Base-by-base conservation (phyloP, 1,140 invertebrate species). In the Drosophila persimilis region DNA sequence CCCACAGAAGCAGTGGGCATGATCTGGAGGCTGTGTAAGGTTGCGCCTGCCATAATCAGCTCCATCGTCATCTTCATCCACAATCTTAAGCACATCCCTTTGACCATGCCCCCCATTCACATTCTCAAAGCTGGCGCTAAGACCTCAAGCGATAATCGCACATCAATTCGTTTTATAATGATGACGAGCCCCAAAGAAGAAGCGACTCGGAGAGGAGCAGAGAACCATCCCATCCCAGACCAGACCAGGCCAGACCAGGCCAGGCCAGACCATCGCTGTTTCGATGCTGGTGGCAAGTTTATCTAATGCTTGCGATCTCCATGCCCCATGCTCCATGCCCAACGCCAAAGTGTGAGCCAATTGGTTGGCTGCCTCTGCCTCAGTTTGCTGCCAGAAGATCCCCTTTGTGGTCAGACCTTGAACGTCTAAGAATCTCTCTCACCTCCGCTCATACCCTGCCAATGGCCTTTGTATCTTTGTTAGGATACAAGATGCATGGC, bases 101-200 rank as follows among this genome's bases (percentile, higher is more conserved):
- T 39, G 35, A 39, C 11, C 35, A 39, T 39, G 35, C 11, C 35
- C 52, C 35, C 35, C 11, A 51, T 22, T 17, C 26, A 17, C 69
- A 51, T 46, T 63, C 72, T 62, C 61, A 54, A 67, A 58, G 62
- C 81, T 86, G 81, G 81, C 81, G 81, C 81, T 85, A 88, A 85
- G 77, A 88, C 78, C 73, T 78, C 74, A 69, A 88, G 77, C 81
- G 81, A 85, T 85, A 86, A 85, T 85, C 81, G 81, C 81, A 73
- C 77, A 85, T 85, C 81, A 85, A 85, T 85, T 85, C 81, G 81
- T 85, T 85, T 85, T 80, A 85, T 85, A 85, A 85, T 86, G 81
- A 86, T 85, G 81, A 85, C 81, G 81, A 81, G 80, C 51, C 56
- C 45, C 46, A 50, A 56, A 48, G 51, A 50, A 29, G 26, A 44